phyloP scores from a whole-genome alignment of 2,797 vertebrate species.

The Coregonus sp. region DNA sequence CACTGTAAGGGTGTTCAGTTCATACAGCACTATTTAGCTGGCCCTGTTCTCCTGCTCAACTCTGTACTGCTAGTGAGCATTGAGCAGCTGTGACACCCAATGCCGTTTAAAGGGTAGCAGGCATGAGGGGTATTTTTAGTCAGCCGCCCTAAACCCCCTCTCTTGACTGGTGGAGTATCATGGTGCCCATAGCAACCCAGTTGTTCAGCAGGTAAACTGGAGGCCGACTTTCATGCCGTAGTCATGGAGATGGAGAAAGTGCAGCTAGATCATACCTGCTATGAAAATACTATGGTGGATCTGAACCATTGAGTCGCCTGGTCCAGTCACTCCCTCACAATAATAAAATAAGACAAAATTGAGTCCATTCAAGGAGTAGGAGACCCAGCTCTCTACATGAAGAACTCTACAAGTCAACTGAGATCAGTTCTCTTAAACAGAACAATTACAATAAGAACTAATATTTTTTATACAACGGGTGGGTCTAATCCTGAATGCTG shows the following conservation, averaged over 20 bases:
- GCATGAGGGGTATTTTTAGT: conserved; percentile 55
- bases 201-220: conserved; percentile 40
- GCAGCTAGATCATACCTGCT: not conserved
- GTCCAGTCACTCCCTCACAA: not conserved
- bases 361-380: not conserved
- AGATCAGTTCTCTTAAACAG: not conserved
- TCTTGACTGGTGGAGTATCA: conserved; percentile 27
- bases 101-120: conserved; percentile 30
- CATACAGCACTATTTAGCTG: not conserved
- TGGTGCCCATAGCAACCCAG: conserved; percentile 46
- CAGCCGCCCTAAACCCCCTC: conserved; percentile 38
- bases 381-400: not conserved
- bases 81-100: conserved; percentile 64
- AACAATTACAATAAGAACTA: not conserved
- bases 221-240: conserved; percentile 39
- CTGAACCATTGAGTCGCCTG: not conserved
- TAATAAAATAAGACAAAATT: not conserved
- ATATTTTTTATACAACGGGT: not conserved
- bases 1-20: not conserved
- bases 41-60: not conserved
- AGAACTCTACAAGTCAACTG: not conserved
- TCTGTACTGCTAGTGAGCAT: not conserved
- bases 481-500: no score
- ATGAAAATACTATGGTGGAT: not conserved
- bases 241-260: conserved; percentile 30